Evolutionary conservation across 2,797 vertebrate genomes (phyloP), one percentile per base, ranked within the genome.

Genomic region (Acanthurus tractus): DNA sequence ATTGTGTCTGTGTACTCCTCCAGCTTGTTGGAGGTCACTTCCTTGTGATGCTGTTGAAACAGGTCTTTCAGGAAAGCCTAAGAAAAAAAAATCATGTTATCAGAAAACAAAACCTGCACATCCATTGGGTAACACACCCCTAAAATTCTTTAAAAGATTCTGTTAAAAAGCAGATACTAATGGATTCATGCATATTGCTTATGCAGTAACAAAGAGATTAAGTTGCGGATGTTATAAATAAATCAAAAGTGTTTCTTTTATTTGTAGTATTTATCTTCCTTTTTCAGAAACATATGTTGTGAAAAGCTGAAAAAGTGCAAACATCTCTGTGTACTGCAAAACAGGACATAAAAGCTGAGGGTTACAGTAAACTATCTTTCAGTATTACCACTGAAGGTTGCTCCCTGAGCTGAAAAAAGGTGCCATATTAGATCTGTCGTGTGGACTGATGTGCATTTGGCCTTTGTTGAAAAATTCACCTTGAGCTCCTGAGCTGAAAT

Each of bases 41-140:
- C 77, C 89, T 95, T 98, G 50, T 94, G 82, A 73, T 98, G 96
- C 73, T 96, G 95, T 56, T 87, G 49, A 79, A 99, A 97, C 83
- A 99, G 95, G 79, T 99, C 98, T 81, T 95, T 93, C 76, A 99
- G 92, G 86, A 99, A 99, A 87, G 94, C 93, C 98, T 99, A 44
- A 20, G 15, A 54, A 44, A 80, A 25, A 72, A 46, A 49, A 23
- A 40, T 42, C 2, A 25, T 57, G 50, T 18, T 54, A 49, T 70
- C 36, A 69, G 3, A 54, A 11, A 71, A 13, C 2, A 44, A 70
- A 74, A 22, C 8, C 49, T 14, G 23, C 23, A 56, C 22, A 36
- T n/a, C 6, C n/a, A 55, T 17, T 20, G 6, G 12, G 6, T 6
- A 4, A 25, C 1, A 23, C n/a, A 20, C 13, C 59, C 0, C n/a